These are phyloP conservation scores for Drosophila nannoptera DNA, from an alignment of 1,140 invertebrate species.

Conservation along the genomic window DNA sequence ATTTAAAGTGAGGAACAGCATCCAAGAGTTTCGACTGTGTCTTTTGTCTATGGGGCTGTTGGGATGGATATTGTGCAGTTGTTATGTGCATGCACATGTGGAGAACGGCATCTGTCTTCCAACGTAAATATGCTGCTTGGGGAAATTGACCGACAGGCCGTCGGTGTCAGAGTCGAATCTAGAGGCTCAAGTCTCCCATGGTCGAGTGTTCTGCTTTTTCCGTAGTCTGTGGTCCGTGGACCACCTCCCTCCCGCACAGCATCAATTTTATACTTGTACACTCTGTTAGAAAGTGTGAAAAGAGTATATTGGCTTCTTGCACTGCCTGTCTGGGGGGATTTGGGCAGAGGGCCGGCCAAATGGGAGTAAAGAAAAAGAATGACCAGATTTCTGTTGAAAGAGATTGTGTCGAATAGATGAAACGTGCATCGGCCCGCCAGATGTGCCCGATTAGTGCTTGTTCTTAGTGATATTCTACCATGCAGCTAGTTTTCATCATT, in stretches of 20 bases:
- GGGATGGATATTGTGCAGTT: conserved; percentile 36
- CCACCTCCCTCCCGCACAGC: conserved; percentile 49
- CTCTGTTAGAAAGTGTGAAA: background rate
- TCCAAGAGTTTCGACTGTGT: conserved; percentile 42
- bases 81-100: conserved; percentile 30
- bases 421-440: background rate
- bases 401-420: background rate
- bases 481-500: conserved; percentile 68
- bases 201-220: background rate
- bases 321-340: conserved; percentile 4
- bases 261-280: background rate
- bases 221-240: background rate
- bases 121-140: conserved; percentile 35
- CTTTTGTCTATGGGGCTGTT: conserved; percentile 48
- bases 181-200: conserved; percentile 11
- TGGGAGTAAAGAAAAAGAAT: no score
- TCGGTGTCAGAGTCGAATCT: conserved; percentile 29
- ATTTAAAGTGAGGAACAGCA: conserved; percentile 53
- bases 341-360: no score
- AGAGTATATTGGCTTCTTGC: background rate
- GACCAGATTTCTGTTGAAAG: no score
- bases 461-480: conserved; percentile 18
- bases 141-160: conserved; percentile 52
- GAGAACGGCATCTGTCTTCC: conserved; percentile 45
- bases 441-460: background rate